Percentiles rank a stretch among this genome's conserved stretches.
Conservation (phyloP, 1,140 invertebrate species). For the Metopolophium dirhodum region DNA sequence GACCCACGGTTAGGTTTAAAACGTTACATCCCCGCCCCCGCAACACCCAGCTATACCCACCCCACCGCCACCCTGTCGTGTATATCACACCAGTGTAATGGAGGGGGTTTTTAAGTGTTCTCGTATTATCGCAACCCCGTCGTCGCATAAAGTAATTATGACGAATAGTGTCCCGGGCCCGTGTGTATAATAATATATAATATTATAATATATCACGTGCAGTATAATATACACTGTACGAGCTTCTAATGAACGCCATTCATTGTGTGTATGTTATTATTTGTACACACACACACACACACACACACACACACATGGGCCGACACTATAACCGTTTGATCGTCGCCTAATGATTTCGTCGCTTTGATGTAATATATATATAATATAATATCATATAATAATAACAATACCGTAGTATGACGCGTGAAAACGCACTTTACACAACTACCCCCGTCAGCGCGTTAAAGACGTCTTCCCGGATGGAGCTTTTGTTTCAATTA, state of each 20-base stretch:
- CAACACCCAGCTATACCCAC: not conserved
- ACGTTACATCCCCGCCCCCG: not conserved
- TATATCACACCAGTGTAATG: not conserved
- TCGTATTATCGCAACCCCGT: not conserved
- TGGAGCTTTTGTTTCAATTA: not conserved
- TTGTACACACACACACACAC: not conserved
- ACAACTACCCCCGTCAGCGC: not conserved
- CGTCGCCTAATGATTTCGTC: slow-evolving; percentile 40
- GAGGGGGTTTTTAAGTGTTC: not conserved
- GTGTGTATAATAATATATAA: not conserved
- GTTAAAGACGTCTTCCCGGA: not conserved
- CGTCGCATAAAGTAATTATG: slow-evolving; percentile 36
- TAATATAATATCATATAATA: not conserved
- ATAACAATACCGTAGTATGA: not conserved
- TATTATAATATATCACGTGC: not conserved
- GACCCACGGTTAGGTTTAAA: not conserved
- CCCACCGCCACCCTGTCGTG: not conserved
- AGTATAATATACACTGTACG: not conserved
- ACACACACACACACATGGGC: not conserved
- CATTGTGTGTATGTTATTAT: not conserved
- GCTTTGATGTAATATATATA: slow-evolving; percentile 37
- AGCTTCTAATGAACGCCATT: slow-evolving; percentile 51
- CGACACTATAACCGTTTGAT: slow-evolving; percentile 31
- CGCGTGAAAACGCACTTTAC: slow-evolving; percentile 25
- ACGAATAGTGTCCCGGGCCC: slow-evolving; percentile 27